Percentiles rank a stretch among this genome's conserved stretches.
These are phyloP conservation scores for Synanceia verrucosa DNA, from an alignment of 2,797 vertebrate species.

Conservation along the genomic window DNA sequence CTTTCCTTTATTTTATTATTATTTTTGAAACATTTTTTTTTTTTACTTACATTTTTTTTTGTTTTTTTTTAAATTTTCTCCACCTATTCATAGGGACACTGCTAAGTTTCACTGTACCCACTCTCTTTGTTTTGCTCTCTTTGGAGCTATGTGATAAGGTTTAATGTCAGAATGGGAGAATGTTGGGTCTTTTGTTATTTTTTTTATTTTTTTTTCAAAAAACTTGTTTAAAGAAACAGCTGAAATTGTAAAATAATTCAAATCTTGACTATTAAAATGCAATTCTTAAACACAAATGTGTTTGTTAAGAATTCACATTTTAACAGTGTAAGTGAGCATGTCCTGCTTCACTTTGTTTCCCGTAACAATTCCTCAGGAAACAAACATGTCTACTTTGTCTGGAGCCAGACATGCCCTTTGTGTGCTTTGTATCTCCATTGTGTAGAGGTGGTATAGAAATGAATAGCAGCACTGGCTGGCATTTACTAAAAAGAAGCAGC, in stretches of 20 bases:
- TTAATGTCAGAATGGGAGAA: no score
- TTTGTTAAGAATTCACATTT: not conserved
- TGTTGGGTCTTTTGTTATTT: no score
- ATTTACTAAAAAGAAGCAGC: conserved; percentile 20
- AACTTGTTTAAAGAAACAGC: no score
- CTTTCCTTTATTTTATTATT: no score
- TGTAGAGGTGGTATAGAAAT: conserved; percentile 11
- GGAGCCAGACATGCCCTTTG: conserved; percentile 25
- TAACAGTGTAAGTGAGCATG: not conserved
- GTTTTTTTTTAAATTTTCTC: no score
- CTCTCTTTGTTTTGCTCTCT: no score
- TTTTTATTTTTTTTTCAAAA: no score
- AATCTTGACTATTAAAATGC: not conserved
- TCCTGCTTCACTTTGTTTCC: conserved; percentile 8
- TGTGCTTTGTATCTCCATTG: conserved; percentile 16
- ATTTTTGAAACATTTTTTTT: no score
- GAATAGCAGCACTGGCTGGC: conserved; percentile 6
- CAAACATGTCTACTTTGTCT: conserved; percentile 25
- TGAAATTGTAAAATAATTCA: not conserved
- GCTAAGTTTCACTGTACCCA: no score
- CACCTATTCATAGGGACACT: no score
- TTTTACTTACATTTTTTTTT: no score
- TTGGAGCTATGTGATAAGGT: no score
- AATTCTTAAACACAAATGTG: not conserved
- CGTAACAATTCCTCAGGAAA: conserved; percentile 11